Evolutionary conservation across 2,113 vertebrate genomes (phyloP).

Genomic region (Lucifuga dentata): DNA sequence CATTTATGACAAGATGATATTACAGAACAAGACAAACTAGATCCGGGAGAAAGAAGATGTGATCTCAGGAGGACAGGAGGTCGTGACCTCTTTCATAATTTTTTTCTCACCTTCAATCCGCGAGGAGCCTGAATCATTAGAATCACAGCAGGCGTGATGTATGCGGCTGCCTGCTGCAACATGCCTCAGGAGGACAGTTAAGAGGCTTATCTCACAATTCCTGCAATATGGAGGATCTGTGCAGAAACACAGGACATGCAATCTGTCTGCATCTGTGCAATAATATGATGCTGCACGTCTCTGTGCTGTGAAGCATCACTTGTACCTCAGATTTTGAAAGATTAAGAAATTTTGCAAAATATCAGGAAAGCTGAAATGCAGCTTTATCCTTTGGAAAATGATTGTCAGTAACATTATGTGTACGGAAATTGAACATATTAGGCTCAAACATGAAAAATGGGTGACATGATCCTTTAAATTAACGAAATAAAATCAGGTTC

Average conservation of each 20-base stretch:
- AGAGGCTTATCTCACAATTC: constrained; percentile 33
- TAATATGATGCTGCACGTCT: background rate
- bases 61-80: background rate
- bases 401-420: too few species aligned
- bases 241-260: constrained; percentile 2
- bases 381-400: too few species aligned
- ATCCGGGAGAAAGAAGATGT: background rate
- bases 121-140: background rate
- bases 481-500: background rate
- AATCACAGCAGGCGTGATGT: constrained; percentile 16
- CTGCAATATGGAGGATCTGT: background rate
- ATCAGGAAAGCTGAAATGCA: too few species aligned
- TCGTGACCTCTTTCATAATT: background rate
- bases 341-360: too few species aligned
- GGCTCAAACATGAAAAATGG: too few species aligned
- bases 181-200: constrained; percentile 46
- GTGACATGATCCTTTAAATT: too few species aligned
- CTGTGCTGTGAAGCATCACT: background rate
- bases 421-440: too few species aligned
- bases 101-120: constrained; percentile 3
- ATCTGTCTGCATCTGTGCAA: constrained; percentile 8
- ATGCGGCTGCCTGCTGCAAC: constrained; percentile 17
- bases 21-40: background rate
- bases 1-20: background rate
- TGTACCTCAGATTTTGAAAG: too few species aligned